Percentiles rank a stretch among this genome's conserved stretches.
Evolutionary conservation across 2,888 invertebrate genomes (phyloP).

Genomic region (Acanthosepion pharaonis): DNA sequence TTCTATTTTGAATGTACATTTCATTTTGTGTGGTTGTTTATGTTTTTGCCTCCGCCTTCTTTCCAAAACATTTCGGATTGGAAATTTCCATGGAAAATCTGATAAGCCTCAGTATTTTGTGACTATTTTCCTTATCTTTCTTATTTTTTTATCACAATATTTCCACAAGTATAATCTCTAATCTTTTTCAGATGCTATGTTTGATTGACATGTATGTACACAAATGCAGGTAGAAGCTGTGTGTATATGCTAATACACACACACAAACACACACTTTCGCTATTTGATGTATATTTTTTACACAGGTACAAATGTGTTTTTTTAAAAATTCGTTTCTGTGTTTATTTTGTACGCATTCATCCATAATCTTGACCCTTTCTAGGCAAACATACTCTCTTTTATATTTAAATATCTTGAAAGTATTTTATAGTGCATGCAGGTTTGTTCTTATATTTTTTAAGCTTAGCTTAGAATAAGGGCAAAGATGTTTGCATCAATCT

Average conservation of each 20-base stretch:
- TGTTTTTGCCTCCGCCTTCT: background rate
- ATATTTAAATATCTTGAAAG: too few relatives aligned
- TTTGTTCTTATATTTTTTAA: too few relatives aligned
- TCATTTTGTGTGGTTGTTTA: background rate
- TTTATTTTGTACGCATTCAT: background rate
- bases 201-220: background rate
- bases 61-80: background rate
- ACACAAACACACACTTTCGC: background rate
- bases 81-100: background rate
- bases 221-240: background rate
- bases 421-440: too few relatives aligned
- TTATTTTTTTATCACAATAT: background rate
- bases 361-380: background rate
- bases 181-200: background rate
- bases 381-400: too few relatives aligned
- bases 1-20: background rate
- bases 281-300: too few relatives aligned
- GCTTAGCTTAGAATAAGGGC: too few relatives aligned
- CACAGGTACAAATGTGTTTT: too few relatives aligned
- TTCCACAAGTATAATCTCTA: background rate
- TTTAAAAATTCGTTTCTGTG: background rate
- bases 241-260: background rate
- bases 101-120: background rate
- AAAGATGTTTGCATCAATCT: too few relatives aligned
- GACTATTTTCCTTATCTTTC: conserved; percentile 11